Evolutionary conservation across 2,113 vertebrate genomes (phyloP).

Genomic region (Zosterops lateralis): DNA sequence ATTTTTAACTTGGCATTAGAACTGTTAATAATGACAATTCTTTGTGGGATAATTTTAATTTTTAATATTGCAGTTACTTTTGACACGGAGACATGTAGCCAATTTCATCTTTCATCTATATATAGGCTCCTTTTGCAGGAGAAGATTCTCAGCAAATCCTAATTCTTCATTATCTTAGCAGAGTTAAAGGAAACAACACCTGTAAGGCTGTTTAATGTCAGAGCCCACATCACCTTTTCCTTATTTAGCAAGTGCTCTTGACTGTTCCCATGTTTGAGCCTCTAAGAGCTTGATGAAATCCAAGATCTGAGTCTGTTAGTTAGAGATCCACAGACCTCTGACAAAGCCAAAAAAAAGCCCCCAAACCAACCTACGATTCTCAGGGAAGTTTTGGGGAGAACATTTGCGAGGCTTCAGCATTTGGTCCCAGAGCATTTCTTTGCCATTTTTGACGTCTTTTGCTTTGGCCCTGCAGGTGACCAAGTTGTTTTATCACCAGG

Average conservation of each 20-base stretch:
- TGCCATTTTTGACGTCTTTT: background rate
- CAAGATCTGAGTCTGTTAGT: background rate
- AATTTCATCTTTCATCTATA: constrained; percentile 14
- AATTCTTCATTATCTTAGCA: background rate
- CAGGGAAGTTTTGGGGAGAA: background rate
- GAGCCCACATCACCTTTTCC: background rate
- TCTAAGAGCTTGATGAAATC: background rate
- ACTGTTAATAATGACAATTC: constrained; percentile 36
- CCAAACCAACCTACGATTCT: accelerated
- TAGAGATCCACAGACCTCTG: background rate
- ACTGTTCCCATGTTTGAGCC: background rate
- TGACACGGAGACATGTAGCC: background rate
- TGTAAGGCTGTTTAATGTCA: background rate
- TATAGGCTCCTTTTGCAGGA: background rate
- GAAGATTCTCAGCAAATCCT: background rate
- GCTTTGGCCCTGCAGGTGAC: background rate
- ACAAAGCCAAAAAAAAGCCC: background rate
- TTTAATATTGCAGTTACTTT: constrained; percentile 58
- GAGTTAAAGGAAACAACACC: background rate
- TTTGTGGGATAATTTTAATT: constrained; percentile 42
- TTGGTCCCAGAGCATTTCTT: background rate
- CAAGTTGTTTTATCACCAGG: background rate
- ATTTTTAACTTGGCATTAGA: constrained; percentile 34
- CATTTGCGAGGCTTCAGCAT: background rate
- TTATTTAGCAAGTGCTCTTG: background rate